phyloP scores from a whole-genome alignment of 92 coral and sea anemone species.

The Porites rus region DNA sequence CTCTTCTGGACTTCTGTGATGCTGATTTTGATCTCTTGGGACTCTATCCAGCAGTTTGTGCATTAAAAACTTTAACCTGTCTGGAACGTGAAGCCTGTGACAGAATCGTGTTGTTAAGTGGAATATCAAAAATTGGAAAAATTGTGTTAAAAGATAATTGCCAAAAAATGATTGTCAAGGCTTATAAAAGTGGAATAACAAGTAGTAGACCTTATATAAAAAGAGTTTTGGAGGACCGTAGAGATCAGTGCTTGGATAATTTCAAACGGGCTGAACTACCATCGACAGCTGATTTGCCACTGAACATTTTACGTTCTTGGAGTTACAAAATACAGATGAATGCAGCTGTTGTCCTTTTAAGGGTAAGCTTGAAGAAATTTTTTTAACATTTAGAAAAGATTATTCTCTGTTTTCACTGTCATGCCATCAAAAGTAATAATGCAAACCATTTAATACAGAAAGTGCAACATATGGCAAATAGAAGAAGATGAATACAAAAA shows the following conservation, averaged over 20 bases:
- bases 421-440: no score
- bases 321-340: conserved; percentile 75
- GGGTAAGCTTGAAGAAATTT: conserved; percentile 41
- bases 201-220: conserved; percentile 56
- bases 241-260: conserved; percentile 47
- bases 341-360: conserved; percentile 62
- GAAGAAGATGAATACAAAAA: no score
- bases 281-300: conserved; percentile 43
- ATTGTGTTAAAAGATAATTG: conserved; percentile 76
- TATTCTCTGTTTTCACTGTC: no score
- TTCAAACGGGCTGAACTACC: conserved; percentile 51
- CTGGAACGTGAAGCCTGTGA: conserved; percentile 77
- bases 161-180: conserved; percentile 79
- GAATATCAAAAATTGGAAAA: conserved; percentile 78
- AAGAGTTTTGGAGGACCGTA: conserved; percentile 55
- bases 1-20: conserved; percentile 72
- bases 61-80: conserved; percentile 63
- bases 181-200: conserved; percentile 56
- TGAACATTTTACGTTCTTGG: conserved; percentile 74
- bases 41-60: conserved; percentile 69
- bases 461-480: no score
- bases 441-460: no score
- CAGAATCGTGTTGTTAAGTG: conserved; percentile 71
- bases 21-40: conserved; percentile 72
- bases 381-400: not conserved